phyloP scores from a whole-genome alignment of 2,888 invertebrate species.

The Chrysolina americana region DNA sequence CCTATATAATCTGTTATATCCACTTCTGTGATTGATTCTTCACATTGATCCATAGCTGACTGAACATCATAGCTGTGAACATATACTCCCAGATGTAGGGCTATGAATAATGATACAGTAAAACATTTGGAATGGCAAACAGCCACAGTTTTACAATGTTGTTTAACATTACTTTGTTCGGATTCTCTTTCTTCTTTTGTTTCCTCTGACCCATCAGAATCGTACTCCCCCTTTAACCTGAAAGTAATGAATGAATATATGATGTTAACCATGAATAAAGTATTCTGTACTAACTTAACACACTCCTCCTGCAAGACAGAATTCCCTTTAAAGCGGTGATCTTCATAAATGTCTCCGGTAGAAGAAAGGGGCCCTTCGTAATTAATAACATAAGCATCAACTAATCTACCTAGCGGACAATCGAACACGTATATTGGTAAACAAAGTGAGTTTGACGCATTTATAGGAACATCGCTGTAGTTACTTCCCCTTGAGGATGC shows the following conservation, averaged over 20 bases:
- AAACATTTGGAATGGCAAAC: constrained; percentile 76
- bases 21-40: constrained; percentile 77
- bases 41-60: constrained; percentile 80
- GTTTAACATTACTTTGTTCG: constrained; percentile 65
- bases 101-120: constrained; percentile 75
- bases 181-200: constrained; percentile 42
- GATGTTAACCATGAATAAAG: neutral
- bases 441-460: constrained; percentile 58
- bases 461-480: constrained; percentile 65
- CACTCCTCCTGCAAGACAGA: constrained; percentile 64
- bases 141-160: constrained; percentile 75
- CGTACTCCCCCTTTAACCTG: constrained; percentile 67
- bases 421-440: constrained; percentile 79
- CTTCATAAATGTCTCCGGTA: constrained; percentile 72
- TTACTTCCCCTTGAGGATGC: constrained; percentile 63
- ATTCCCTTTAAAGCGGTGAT: constrained; percentile 71
- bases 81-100: constrained; percentile 74
- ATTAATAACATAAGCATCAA: constrained; percentile 70
- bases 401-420: constrained; percentile 75
- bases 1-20: constrained; percentile 80
- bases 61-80: constrained; percentile 78
- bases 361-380: constrained; percentile 51
- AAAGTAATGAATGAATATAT: constrained; percentile 32
- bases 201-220: constrained; percentile 68
- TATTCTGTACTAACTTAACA: constrained; percentile 55